Conservation (phyloP, 1,140 invertebrate genomes). For the Bombyx mandarina region DNA sequence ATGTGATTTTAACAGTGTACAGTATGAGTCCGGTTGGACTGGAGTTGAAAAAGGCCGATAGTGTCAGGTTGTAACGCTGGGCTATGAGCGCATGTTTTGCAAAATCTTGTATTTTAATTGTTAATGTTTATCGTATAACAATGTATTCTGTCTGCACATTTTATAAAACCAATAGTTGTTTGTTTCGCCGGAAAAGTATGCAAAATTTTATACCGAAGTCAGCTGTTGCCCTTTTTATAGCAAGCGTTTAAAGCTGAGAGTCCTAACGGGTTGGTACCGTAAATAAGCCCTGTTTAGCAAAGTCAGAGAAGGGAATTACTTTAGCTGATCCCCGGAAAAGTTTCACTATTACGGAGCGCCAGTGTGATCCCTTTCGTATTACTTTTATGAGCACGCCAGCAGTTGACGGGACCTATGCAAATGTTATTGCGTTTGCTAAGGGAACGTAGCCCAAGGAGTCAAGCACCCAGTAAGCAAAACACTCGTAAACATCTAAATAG, state of each 20-base stretch:
- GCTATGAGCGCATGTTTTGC: no score
- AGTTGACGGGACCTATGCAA: conserved; percentile 44
- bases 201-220: neutral
- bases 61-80: no score
- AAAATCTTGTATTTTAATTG: no score
- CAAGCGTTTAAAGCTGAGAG: conserved; percentile 11
- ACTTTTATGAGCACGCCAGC: conserved; percentile 37
- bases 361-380: conserved; percentile 42
- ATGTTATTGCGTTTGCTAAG: conserved; percentile 42
- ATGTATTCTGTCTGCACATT: no score
- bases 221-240: conserved; percentile 10
- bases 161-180: no score
- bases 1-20: no score
- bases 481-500: neutral
- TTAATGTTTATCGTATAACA: no score
- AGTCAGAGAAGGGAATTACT: conserved; percentile 29
- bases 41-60: no score
- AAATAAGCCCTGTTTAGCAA: conserved; percentile 22
- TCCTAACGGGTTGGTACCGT: conserved; percentile 15
- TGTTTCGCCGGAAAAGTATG: no score
- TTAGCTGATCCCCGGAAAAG: conserved; percentile 32
- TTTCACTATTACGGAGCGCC: conserved; percentile 34
- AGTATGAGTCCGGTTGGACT: no score
- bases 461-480: conserved; percentile 1
- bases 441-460: conserved; percentile 19